A percentile compares a stretch with the other conserved stretches of the same genome.
These are phyloP conservation scores for Agonopterix heracliana DNA, from an alignment of 2,888 invertebrate species.

Conservation along the genomic window DNA sequence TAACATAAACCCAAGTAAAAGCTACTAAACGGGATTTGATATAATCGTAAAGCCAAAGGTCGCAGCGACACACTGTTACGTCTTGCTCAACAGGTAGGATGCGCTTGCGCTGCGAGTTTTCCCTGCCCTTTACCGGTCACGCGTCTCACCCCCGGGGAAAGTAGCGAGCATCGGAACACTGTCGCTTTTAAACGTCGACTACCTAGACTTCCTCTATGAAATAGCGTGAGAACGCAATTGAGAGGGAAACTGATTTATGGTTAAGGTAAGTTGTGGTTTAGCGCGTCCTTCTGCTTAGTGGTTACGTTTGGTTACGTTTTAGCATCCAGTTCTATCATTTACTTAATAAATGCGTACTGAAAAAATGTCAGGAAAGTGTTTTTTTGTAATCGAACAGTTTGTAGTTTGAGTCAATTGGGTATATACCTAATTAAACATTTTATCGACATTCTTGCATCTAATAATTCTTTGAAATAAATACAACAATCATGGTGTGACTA, in stretches of 20 bases:
- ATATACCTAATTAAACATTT: no score
- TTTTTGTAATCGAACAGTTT: no score
- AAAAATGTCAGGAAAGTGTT: no score
- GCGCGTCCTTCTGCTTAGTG: no score
- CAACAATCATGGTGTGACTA: no score
- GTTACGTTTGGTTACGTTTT: no score
- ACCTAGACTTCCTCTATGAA: slow-evolving; percentile 27
- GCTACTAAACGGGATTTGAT: background rate
- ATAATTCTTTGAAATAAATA: no score
- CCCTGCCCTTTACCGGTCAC: slow-evolving; percentile 54
- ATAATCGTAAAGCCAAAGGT: slow-evolving; percentile 24
- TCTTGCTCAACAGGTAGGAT: slow-evolving; percentile 22
- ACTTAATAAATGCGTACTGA: no score
- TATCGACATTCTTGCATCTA: no score
- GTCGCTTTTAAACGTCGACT: slow-evolving; percentile 38
- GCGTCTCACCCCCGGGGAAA: slow-evolving; percentile 43
- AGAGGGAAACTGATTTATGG: slow-evolving; percentile 19
- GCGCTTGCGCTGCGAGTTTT: slow-evolving; percentile 33
- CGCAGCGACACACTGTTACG: slow-evolving; percentile 31
- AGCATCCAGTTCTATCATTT: no score
- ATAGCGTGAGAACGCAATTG: slow-evolving; percentile 7
- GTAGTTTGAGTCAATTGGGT: no score
- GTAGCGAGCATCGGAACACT: slow-evolving; percentile 29
- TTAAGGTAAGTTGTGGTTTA: background rate
- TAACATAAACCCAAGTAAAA: no score